A percentile compares a stretch with the other conserved stretches of the same genome.
phyloP scores from a whole-genome alignment of 2,113 vertebrate genomes.

The Psammodynastes pulverulentus region DNA sequence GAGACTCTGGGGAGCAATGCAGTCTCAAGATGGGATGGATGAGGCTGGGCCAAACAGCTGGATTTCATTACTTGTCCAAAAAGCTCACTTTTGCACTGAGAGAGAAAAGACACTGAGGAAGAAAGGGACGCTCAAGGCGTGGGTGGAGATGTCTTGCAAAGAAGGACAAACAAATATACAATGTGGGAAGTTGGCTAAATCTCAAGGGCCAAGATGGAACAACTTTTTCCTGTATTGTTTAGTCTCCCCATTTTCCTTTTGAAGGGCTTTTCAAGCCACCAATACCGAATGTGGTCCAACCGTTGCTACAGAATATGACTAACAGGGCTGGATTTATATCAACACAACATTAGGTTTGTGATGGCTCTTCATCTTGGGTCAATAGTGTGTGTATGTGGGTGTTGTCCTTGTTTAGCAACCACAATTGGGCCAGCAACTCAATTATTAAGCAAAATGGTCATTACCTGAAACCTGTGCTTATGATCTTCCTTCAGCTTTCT shows the following conservation, averaged over 20 bases:
- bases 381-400: neutral
- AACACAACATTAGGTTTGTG: neutral
- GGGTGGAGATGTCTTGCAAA: too few species aligned
- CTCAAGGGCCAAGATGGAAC: neutral
- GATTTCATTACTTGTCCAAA: neutral
- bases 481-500: neutral
- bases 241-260: neutral
- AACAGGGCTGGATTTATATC: neutral
- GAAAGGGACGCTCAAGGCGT: too few species aligned
- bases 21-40: fast-evolving
- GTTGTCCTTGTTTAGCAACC: neutral
- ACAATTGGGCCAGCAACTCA: neutral
- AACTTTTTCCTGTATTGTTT: neutral
- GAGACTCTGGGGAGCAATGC: neutral
- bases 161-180: neutral
- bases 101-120: neutral
- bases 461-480: neutral
- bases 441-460: neutral
- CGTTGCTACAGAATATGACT: neutral
- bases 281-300: neutral
- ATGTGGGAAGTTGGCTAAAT: neutral
- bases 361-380: neutral
- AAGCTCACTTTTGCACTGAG: too few species aligned
- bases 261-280: neutral
- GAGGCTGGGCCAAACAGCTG: neutral